These are phyloP conservation scores for Drosophila varians DNA, from an alignment of 1,140 invertebrate genomes.

Conservation along the genomic window DNA sequence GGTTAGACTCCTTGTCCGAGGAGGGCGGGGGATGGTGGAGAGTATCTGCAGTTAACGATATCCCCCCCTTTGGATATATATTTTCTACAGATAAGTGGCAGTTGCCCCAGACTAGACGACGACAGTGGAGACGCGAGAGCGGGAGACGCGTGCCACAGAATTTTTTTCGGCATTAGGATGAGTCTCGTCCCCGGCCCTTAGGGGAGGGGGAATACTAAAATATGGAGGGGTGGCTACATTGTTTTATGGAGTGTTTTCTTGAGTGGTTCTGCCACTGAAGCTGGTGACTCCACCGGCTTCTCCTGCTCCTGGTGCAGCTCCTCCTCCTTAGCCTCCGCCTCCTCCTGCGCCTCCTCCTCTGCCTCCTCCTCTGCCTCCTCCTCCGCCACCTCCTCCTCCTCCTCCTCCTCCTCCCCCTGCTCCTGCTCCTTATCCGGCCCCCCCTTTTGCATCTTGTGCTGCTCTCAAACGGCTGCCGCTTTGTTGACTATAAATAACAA, in stretches of 20 bases:
- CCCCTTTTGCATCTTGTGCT: background rate
- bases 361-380: too few relatives aligned
- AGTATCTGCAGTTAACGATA: slow-evolving; percentile 22
- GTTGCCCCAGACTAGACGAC: slow-evolving; percentile 52
- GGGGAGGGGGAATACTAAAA: too few relatives aligned
- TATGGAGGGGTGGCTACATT: slow-evolving; percentile 39
- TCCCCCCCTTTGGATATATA: slow-evolving; percentile 2
- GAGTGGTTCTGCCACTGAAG: slow-evolving; percentile 59
- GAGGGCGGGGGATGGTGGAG: slow-evolving; percentile 21
- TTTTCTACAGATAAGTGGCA: slow-evolving; percentile 48
- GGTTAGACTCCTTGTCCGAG: too few relatives aligned
- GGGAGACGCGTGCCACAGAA: slow-evolving; percentile 58
- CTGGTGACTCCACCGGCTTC: background rate
- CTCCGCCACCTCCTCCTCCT: too few relatives aligned
- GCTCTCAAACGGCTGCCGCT: slow-evolving; percentile 50
- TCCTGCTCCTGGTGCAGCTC: too few relatives aligned
- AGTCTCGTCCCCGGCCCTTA: background rate
- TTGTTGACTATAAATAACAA: slow-evolving; percentile 81
- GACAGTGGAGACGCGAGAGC: background rate
- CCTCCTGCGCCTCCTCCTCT: background rate
- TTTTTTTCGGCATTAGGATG: background rate
- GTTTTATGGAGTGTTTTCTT: slow-evolving; percentile 77
- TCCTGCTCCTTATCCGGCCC: background rate
- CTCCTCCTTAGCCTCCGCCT: too few relatives aligned
- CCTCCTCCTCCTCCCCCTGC: too few relatives aligned